Evolutionary conservation across 2,113 vertebrate genomes (phyloP), one percentile per base, ranked within the genome.

Genomic region (Malaclemys terrapin): DNA sequence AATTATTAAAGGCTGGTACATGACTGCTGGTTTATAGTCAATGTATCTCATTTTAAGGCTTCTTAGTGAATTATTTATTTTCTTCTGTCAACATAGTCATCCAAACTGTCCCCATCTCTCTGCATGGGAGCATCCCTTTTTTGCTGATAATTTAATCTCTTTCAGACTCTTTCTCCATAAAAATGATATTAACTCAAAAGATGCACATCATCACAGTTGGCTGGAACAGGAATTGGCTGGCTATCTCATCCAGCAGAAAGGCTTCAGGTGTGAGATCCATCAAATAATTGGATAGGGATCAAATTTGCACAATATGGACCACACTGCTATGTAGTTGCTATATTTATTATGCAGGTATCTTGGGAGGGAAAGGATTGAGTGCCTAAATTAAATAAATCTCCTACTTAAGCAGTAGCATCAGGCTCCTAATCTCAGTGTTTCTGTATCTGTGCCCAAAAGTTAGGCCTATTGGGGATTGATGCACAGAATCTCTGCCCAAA

Each of bases 41-140:
- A 91, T 94, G n/a, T 72, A 24, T 89, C 79, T 96, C 6, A 1
- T 91, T 89, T 88, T 81, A 88, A 91, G 84, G 35, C 27, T 69
- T 93, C n/a, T 87, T 84, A 91, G 54, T 88, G 49, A 84, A 92
- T 93, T 89, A 95, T 87, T 95, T 97, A 79, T 95, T 91, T 42
- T 88, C 7, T 82, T 96, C 84, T 93, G 52, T 92, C 79, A 85
- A 31, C 42, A 50, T 9, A 89, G 90, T 16, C 91, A 50, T 65
- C 95, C 89, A 75, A 87, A 17, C 8, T 42, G 38, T 62, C 56
- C 50, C 5, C 1, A 82, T 17, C 42, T 82, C 72, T 88, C 87
- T 93, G 56, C 42, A 42, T 25, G 42, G 80, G 87, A 91, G 59
- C 53, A 76, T 50, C 84, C 95, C 45, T 83, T 92, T 89, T 65